These are phyloP conservation scores for Gymnorhina tibicen DNA, from an alignment of 2,113 vertebrate species.

Conservation along the genomic window DNA sequence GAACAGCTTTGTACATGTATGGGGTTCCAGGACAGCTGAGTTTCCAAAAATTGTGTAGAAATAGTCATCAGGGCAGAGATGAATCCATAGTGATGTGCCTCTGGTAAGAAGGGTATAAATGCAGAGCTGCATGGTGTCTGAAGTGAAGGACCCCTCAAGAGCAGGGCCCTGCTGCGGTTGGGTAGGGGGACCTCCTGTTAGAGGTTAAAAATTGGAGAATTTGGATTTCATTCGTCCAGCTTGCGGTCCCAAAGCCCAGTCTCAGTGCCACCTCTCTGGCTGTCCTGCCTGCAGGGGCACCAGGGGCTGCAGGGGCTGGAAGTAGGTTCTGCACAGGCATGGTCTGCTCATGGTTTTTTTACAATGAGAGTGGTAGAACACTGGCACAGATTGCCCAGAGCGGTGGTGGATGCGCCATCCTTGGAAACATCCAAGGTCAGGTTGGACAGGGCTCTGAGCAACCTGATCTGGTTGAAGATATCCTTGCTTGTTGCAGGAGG, in stretches of 20 bases:
- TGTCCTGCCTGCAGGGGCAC: background rate
- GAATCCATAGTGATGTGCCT: background rate
- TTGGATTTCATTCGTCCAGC: background rate
- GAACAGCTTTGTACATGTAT: background rate
- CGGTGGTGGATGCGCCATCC: background rate
- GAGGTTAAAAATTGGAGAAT: background rate
- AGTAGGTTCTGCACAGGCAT: background rate
- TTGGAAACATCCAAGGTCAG: background rate
- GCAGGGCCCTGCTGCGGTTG: background rate
- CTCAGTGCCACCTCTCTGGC: background rate
- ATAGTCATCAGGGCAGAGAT: background rate
- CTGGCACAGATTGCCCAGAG: background rate
- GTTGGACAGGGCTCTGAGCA: background rate
- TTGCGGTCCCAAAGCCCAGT: fast-evolving
- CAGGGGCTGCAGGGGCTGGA: background rate
- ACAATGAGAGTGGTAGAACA: background rate
- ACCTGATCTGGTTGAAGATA: background rate
- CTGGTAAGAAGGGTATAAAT: background rate
- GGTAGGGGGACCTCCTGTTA: background rate
- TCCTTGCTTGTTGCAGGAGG: background rate
- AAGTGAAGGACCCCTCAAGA: background rate
- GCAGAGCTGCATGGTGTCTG: background rate
- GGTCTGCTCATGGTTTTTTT: background rate
- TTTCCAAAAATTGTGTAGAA: background rate
- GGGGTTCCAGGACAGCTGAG: background rate